Conservation (phyloP, 2,797 vertebrate genomes). For the Cuculus canorus region DNA sequence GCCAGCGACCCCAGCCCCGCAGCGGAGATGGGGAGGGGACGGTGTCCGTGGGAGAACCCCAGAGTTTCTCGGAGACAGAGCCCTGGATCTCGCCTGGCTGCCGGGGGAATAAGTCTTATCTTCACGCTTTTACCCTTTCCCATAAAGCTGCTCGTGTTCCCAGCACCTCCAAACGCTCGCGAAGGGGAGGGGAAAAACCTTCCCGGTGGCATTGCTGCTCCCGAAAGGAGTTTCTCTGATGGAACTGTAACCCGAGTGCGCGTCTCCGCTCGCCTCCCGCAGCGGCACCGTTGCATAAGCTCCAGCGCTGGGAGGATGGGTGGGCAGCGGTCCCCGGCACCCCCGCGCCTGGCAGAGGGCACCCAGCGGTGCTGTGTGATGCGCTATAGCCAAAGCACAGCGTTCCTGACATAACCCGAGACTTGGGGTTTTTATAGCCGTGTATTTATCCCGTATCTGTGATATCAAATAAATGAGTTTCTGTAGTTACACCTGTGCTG, state of each 20-base stretch:
- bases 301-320: not conserved
- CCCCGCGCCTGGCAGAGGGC: not conserved
- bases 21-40: not conserved
- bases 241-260: not conserved
- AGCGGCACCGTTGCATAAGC: constrained; percentile 64
- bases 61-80: not conserved
- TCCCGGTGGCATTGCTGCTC: not conserved
- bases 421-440: rapidly evolving
- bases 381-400: rapidly evolving
- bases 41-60: not conserved
- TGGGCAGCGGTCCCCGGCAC: not conserved
- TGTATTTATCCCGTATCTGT: rapidly evolving
- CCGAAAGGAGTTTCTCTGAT: not conserved
- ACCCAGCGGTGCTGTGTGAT: rapidly evolving
- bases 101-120: not conserved
- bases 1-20: not conserved
- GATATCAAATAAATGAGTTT: not conserved
- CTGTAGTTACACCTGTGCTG: not conserved
- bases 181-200: not conserved
- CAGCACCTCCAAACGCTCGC: not conserved
- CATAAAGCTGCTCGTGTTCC: not conserved
- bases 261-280: not conserved
- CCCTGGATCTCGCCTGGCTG: not conserved
- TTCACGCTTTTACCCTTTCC: not conserved
- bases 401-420: not conserved